Evolutionary conservation across 1,140 invertebrate genomes (phyloP), one percentile per base, ranked within the genome.

Genomic region (Eupeodes corollae): DNA sequence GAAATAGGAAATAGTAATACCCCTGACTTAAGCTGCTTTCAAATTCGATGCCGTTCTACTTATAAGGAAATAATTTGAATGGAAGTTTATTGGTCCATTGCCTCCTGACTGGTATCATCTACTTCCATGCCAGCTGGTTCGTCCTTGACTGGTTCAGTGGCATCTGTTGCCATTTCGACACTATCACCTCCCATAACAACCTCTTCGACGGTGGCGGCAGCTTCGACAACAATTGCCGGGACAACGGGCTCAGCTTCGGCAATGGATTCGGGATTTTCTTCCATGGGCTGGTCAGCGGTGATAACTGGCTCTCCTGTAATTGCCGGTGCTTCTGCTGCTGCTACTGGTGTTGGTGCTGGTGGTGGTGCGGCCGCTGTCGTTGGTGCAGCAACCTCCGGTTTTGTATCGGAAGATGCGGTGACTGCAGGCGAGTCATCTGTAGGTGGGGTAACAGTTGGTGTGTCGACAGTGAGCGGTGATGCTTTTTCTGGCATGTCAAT

Each of bases 71-170:
- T 26, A 5, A 26, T 26, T 26, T n/a, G n/a, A n/a, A 8, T 26
- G 21, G 21, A 26, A 5, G 21, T 48, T 52, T 67, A 67, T 52
- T 67, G 63, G 48, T 63, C 55, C 63, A 67, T 67, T 38, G 66
- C 63, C 54, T 67, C 63, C 50, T 67, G 63, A 53, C 64, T 67
- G 44, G 64, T 64, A 37, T 68, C 65, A 19, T 67, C 64, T 14
- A 68, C 58, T 45, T 68, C 65, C 65, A 68, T 68, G 38, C 60
- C 62, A 33, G 59, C 59, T 21, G 56, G 53, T 40, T 60, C 57
- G 32, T 62, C 60, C 42, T 67, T 61, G 46, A 38, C n/a, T 34
- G 10, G 11, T n/a, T 6, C 34, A 16, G 5, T 16, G 19, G 62
- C 63, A 26, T 66, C 63, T 31, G 63, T 67, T 31, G 61, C 59